Evolutionary conservation across 2,113 vertebrate species (phyloP).

Genomic region (Hipposideros armiger): DNA sequence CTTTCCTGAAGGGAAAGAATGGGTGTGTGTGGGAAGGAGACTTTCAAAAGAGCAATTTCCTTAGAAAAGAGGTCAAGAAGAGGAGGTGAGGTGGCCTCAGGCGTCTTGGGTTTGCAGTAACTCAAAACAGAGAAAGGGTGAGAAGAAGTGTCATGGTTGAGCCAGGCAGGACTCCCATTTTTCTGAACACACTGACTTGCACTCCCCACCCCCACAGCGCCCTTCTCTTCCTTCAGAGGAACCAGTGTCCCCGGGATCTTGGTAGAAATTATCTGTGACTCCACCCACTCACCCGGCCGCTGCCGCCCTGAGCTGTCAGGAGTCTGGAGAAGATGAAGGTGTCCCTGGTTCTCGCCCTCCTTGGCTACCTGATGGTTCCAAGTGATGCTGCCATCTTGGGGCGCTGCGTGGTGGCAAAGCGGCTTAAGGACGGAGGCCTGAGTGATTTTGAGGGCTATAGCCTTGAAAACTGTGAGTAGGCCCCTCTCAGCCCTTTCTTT

Average conservation of each 20-base stretch:
- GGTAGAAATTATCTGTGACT: background rate
- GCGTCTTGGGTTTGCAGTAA: background rate
- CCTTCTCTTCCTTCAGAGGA: background rate
- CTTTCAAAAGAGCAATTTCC: background rate
- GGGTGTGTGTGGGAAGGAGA: background rate
- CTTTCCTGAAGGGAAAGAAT: background rate
- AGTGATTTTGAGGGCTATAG: slow-evolving; percentile 75
- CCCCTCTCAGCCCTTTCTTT: background rate
- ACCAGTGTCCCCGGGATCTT: background rate
- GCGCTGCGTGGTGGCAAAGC: slow-evolving; percentile 62
- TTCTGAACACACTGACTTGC: no score
- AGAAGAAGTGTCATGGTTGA: accelerated
- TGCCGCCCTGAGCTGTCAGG: accelerated
- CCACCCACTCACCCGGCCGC: accelerated
- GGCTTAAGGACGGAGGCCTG: slow-evolving; percentile 41
- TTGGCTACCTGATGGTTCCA: slow-evolving; percentile 61
- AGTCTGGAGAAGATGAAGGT: slow-evolving; percentile 12
- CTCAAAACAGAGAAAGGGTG: background rate
- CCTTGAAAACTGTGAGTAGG: slow-evolving; percentile 77
- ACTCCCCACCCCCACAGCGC: accelerated
- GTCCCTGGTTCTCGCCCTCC: background rate
- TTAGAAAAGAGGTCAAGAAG: background rate
- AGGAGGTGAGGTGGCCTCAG: background rate
- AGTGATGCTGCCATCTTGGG: background rate
- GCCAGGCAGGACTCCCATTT: background rate